Evolutionary conservation across 2,888 invertebrate species (phyloP).

Genomic region (Dynastes hyllus): DNA sequence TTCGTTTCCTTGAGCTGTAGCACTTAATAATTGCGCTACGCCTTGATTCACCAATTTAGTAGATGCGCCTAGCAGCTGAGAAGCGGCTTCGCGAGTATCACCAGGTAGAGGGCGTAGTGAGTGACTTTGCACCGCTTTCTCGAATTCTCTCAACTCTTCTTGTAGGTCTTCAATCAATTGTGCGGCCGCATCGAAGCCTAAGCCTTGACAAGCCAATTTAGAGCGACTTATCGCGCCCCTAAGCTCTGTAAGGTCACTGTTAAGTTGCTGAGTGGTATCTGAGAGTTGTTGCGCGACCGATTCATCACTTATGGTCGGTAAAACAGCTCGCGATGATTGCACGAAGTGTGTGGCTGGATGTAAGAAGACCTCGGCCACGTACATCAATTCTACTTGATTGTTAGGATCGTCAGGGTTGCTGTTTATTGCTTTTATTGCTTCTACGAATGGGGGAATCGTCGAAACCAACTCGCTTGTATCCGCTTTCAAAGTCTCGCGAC

Average conservation of each 20-base stretch:
- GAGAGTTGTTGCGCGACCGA: constrained; percentile 84
- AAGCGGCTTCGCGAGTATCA: constrained; percentile 73
- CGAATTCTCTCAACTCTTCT: constrained; percentile 87
- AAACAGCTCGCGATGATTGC: constrained; percentile 84
- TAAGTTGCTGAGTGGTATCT: constrained; percentile 80
- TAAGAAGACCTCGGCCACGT: constrained; percentile 85
- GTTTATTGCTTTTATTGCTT: constrained; percentile 83
- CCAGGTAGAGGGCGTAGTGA: constrained; percentile 89
- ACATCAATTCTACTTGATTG: constrained; percentile 86
- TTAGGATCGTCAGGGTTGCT: constrained; percentile 82
- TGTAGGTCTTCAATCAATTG: constrained; percentile 87
- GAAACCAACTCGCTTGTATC: constrained; percentile 85
- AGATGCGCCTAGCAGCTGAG: constrained; percentile 75
- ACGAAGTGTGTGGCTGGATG: constrained; percentile 82
- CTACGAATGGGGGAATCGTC: constrained; percentile 86
- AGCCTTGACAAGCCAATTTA: constrained; percentile 80
- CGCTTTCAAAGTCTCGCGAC: constrained; percentile 82
- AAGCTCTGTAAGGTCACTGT: constrained; percentile 72
- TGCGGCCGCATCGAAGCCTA: constrained; percentile 90
- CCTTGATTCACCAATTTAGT: constrained; percentile 87
- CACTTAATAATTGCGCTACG: constrained; percentile 90
- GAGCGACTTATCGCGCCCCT: constrained; percentile 68
- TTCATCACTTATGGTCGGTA: constrained; percentile 88
- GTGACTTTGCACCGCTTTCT: constrained; percentile 82
- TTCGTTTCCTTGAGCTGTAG: constrained; percentile 86